Conservation (phyloP, 2,888 invertebrate genomes). For the Sesamia inferens region DNA sequence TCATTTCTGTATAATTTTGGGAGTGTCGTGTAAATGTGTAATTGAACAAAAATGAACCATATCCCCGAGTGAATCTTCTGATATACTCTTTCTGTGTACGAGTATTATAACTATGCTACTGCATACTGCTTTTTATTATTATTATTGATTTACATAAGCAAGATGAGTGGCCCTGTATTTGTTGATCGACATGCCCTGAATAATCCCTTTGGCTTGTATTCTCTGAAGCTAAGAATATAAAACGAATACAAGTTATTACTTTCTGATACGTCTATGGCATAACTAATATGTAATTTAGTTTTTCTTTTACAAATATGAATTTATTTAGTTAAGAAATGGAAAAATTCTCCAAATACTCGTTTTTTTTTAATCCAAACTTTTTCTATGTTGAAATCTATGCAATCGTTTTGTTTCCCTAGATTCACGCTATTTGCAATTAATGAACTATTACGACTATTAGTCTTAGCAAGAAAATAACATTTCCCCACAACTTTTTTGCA, state of each 20-base stretch:
- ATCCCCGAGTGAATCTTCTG: background rate
- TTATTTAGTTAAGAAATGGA: background rate
- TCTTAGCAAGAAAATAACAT: constrained; percentile 31
- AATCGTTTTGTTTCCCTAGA: background rate
- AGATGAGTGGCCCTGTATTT: constrained; percentile 30
- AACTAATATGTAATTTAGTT: background rate
- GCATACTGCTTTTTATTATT: too few species aligned
- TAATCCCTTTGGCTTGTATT: constrained; percentile 6
- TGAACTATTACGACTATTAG: constrained; percentile 4
- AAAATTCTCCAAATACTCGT: too few species aligned
- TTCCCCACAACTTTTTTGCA: constrained; percentile 16
- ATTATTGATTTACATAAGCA: constrained; percentile 20
- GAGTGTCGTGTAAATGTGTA: background rate
- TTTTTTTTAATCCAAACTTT: background rate
- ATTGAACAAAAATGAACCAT: background rate
- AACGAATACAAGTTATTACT: background rate
- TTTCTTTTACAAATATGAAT: background rate
- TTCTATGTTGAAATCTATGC: background rate
- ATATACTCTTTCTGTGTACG: background rate
- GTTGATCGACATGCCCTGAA: constrained; percentile 35
- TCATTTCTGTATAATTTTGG: background rate
- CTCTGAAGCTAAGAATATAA: background rate
- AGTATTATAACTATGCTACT: too few species aligned
- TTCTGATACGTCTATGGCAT: background rate
- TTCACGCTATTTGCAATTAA: constrained; percentile 2